Base-by-base conservation (phyloP, 2,113 vertebrate species). In the Phrynosoma blainvillii region DNA sequence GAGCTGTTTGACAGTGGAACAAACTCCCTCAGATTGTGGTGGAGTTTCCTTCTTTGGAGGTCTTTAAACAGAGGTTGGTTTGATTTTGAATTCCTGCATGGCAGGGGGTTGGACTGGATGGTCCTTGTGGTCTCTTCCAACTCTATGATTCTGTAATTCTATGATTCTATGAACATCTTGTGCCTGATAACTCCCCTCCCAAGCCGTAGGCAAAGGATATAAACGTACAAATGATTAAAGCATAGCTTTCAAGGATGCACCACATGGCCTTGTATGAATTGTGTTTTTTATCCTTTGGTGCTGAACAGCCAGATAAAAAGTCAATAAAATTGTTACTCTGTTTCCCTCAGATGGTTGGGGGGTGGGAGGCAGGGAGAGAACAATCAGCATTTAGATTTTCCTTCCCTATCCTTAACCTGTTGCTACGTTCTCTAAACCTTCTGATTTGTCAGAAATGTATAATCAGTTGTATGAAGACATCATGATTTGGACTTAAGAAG, bases 321-420 rank as follows among this genome's bases (percentile, higher is more conserved):
- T 10, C 59, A 40, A 11, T 14, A 56, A 30, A 79, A 7, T 36
- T 8, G 21, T 1, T 36, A 36, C 76, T 40, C 21, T 12, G 1
- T 32, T 66, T 40, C 32, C 9, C 65, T 52, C 52, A 56, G 75
- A 0, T 25, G 66, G 3, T 4, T 23, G 11, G 65, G 11, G 65
- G 65, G 16, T 7, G 18, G 16, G 65, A 13, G 14, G 65, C 7
- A 0, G 65, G 52, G 73, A 8, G 20, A 30, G 27, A 1, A 54
- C 81, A 80, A 77, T 12, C 73, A 75, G 30, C 40, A 32, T 92
- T 87, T 59, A n/a, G 30, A 91, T 65, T 25, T 62, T 71, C 25
- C 30, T 11, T 5, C 59, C 59, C 8, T 32, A 9, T 21, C 30
- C 68, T 27, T 27, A 71, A 30, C 27, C 59, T 4, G 3, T 20